Evolutionary conservation across 2,888 invertebrate species (phyloP), one percentile per base, ranked within the genome.

Genomic region (Embidobia sp.): DNA sequence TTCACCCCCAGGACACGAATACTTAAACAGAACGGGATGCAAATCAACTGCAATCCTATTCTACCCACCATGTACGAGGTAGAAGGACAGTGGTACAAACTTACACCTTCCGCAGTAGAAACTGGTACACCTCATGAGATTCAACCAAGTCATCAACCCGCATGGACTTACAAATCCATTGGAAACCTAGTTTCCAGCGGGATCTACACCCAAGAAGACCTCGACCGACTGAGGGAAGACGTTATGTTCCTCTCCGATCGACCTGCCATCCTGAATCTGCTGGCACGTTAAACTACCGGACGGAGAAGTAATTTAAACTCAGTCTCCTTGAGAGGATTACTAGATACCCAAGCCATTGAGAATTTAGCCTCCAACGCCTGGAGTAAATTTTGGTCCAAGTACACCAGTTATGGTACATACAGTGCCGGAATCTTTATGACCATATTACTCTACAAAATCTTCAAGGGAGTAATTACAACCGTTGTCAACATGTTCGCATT

Each of bases 1-100:
- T 63, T 83, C 22, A 42, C 80, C 1, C 81, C 82, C 0, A 40
- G 79, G 4, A 80, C 80, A 0, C 77, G 78, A 5, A 74, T 83
- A 0, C 10, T 84, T 1, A 75, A 76, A 10, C 33, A 26, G 0
- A 19, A 27, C 1, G 79, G 77, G 0, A 78, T 77, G 4, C 42
- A 77, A 53, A 37, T 77, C 0, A 73, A 77, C 0, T 83, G 82
- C 11, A 80, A 64, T 11, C 0, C 49, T 0, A 4, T 83, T 1
- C 35, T 79, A 6, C 79, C 83, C 0, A 8, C 18, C 7, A 44
- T 79, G 42, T 82, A 78, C 19, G 19, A 57, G 6, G 29, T 81
- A 4, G 73, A 78, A 2, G 57, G 69, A 0, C 4, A 29, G 31
- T 83, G 82, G 81, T 64, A 48, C 5, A 31, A 53, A 11, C n/a